A percentile compares a stretch with the other conserved stretches of the same genome.
These are phyloP conservation scores for Scaptomyza parva DNA, from an alignment of 2,888 invertebrate genomes.

Conservation along the genomic window DNA sequence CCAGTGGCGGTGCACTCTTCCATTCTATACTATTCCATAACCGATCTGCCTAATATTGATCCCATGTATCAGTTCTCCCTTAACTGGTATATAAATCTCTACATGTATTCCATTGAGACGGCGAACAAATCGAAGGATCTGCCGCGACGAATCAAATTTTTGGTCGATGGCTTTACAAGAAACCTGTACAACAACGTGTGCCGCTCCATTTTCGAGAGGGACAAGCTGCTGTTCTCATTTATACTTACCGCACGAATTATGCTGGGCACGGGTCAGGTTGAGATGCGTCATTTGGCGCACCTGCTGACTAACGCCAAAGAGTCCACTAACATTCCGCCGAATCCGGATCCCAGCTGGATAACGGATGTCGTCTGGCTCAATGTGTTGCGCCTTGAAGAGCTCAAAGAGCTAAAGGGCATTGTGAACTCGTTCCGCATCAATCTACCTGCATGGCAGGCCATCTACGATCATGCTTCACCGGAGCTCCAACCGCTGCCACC, in stretches of 20 bases:
- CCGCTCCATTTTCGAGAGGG: conserved; percentile 94
- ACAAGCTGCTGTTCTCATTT: conserved; percentile 94
- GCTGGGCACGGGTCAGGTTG: conserved; percentile 87
- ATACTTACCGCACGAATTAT: conserved; percentile 89
- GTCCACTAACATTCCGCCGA: conserved; percentile 81
- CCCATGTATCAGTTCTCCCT: conserved; percentile 98
- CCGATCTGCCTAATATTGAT: conserved; percentile 94
- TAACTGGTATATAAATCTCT: conserved; percentile 94
- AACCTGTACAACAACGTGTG: conserved; percentile 94
- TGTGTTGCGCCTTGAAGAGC: conserved; percentile 89
- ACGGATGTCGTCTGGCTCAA: conserved; percentile 93
- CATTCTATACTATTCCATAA: conserved; percentile 94
- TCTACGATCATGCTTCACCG: conserved; percentile 89
- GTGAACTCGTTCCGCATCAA: conserved; percentile 87
- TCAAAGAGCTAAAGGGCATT: conserved; percentile 88
- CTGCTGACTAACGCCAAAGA: conserved; percentile 89
- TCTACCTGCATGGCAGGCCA: conserved; percentile 86
- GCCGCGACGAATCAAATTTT: conserved; percentile 89
- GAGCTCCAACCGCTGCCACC: conserved; percentile 89
- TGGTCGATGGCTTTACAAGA: conserved; percentile 93
- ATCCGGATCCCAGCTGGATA: conserved; percentile 93
- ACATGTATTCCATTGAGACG: conserved; percentile 84
- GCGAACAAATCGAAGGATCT: conserved; percentile 88
- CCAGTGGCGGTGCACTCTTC: conserved; percentile 95
- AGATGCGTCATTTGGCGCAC: conserved; percentile 90